Evolutionary conservation across 2,888 invertebrate genomes (phyloP), one percentile per base, ranked within the genome.

Genomic region (Brachypterus glaber): DNA sequence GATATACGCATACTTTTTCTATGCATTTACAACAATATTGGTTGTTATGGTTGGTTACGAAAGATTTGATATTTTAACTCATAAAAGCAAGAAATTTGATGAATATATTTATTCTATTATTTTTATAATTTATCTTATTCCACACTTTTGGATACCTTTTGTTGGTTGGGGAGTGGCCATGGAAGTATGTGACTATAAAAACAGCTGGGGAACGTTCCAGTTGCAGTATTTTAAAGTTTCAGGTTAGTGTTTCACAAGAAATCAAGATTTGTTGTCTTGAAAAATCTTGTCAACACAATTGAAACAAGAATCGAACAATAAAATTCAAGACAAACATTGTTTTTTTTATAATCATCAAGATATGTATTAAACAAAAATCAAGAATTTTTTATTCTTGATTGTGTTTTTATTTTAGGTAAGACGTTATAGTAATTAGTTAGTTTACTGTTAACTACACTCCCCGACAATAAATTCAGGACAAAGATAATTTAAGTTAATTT

Each of bases 71-170:
- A 78, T 79, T 44, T 59, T 79, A 18, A 67, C 71, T 11, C 75
- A 74, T 16, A 76, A 74, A 45, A 66, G 65, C 45, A 70, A 68
- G 37, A 72, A 73, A 49, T 80, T 80, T 50, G 80, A 80, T 54
- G 79, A 80, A 50, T 79, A 79, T 51, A 79, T 80, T 49, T 79
- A 80, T 53, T 75, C 78, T 0, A 72, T 79, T 37, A 65, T 80
- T 12, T 80, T 79, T 53, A 69, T 80, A 1, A 69, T 78, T 8
- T 79, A 76, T 53, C 66, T 80, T 31, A 69, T 79, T 7, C 80
- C 80, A 0, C 79, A 79, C 54, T 80, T 80, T 59, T 78, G 76
- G 75, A 76, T 78, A 30, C 79, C 79, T 0, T 79, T 75, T 51
- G 76, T 78, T 9, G 79, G 79, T 1, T 79, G 79, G 79, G 77